These are phyloP conservation scores for Eudasyphora cyanicolor DNA, from an alignment of 2,888 invertebrate species.

Conservation along the genomic window DNA sequence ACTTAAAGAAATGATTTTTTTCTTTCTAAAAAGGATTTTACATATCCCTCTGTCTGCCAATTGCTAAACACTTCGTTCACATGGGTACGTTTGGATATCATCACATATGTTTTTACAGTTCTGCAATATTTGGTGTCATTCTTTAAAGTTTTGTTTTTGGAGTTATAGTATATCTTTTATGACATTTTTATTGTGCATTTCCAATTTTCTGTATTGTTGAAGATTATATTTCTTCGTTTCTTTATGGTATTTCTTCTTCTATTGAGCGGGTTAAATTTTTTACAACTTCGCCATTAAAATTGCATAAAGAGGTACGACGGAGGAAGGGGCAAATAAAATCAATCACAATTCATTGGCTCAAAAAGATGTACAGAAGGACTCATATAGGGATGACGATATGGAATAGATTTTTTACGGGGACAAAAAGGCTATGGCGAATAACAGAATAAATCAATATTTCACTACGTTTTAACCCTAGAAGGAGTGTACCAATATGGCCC, in stretches of 20 bases:
- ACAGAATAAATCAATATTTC: no score
- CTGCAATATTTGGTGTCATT: constrained; percentile 12
- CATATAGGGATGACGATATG: not conserved
- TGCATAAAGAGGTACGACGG: constrained; percentile 31
- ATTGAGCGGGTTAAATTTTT: constrained; percentile 14
- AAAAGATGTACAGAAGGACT: not conserved
- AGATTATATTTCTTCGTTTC: constrained; percentile 23
- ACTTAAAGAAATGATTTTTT: constrained; percentile 19
- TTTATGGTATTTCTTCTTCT: not conserved
- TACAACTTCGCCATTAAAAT: constrained; percentile 48
- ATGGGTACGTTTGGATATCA: not conserved
- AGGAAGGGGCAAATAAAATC: constrained; percentile 49
- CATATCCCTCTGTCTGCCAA: not conserved
- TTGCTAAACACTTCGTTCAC: not conserved
- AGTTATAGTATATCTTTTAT: constrained; percentile 38
- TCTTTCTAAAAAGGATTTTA: not conserved
- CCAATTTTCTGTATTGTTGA: constrained; percentile 52
- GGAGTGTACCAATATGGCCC: no score
- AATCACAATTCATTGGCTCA: constrained; percentile 41
- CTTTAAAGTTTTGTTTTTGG: constrained; percentile 11
- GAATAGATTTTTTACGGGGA: no score
- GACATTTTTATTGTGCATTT: constrained; percentile 51
- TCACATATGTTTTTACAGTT: constrained; percentile 56
- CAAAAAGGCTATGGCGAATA: no score
- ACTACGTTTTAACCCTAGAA: no score